Base-by-base conservation (phyloP, 2,888 invertebrate genomes). In the Lithosia quadra region DNA sequence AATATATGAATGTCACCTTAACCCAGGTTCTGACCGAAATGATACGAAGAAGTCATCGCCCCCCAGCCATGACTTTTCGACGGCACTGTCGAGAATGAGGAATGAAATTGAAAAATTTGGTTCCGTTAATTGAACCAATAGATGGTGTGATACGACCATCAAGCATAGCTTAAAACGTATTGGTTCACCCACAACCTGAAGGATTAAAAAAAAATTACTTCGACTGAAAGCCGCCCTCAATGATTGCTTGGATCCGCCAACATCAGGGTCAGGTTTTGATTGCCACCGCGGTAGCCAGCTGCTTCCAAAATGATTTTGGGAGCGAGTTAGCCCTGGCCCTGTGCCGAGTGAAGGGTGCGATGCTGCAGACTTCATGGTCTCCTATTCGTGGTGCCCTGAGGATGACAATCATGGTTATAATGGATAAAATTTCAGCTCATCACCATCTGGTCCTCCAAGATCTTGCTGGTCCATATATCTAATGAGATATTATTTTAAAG, bases 241-340 rank as follows among this genome's bases (percentile, higher is more conserved):
- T n/a, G 49, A 18, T n/a, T 49, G 49, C 49, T 49, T 49, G 49
- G 49, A 18, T 49, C 9, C 64, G 39, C 60, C 36, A 43, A 34
- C 62, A 62, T 65, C 36, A 24, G 21, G 64, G 58, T 69, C 58
- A 65, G 49, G 43, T 60, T 60, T 21, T 36, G 58, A 24, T 7
- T 58, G 24, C 24, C 24, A 63, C 36, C 63, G 56, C 22, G 24
- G 21, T 21, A 53, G 33, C 63, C 56, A 36, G 49, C 49, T 49
- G 49, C 49, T 49, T 49, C 49, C 49, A 49, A 49, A n/a, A n/a
- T 49, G 49, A 49, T n/a, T 2, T 49, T 49, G 49, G 49, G 49
- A n/a, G 9, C 49, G 49, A 49, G n/a, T 49, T 49, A 49, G 49
- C n/a, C 18, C n/a, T n/a, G n/a, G 4, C 9, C 49, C 49, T 49